Conservation (phyloP, 2,113 vertebrate genomes). For the Mormyrus lacerda region DNA sequence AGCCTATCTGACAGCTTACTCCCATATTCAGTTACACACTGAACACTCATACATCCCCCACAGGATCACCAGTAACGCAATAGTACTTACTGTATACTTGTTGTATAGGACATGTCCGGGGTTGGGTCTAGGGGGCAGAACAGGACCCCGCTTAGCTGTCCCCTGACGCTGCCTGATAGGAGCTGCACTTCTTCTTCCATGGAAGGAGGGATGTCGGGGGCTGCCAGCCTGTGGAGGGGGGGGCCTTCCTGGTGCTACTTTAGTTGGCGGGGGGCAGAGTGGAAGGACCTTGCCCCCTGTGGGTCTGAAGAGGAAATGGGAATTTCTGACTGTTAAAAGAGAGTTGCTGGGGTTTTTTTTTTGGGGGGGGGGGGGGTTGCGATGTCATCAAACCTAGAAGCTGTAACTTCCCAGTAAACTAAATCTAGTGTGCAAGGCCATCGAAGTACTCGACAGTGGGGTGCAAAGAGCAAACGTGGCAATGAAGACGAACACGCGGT, state of each 20-base stretch:
- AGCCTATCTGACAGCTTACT: neutral
- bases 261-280: conserved; percentile 65
- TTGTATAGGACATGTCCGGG: conserved; percentile 90
- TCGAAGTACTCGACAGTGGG: too few species aligned
- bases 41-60: neutral
- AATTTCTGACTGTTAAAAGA: neutral
- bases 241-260: conserved; percentile 71
- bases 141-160: conserved; percentile 61
- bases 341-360: neutral
- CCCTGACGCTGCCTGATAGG: conserved; percentile 56
- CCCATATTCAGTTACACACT: neutral
- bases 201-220: conserved; percentile 45
- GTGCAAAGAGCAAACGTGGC: too few species aligned
- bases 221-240: conserved; percentile 63
- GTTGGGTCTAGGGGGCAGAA: conserved; percentile 83
- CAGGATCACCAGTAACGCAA: neutral
- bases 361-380: neutral
- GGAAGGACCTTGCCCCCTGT: conserved; percentile 61
- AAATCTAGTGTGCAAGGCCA: neutral
- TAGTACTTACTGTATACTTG: conserved; percentile 76
- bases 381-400: neutral
- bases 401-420: neutral
- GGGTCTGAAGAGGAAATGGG: conserved; percentile 47
- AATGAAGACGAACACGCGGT: neutral
- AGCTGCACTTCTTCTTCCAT: conserved; percentile 46